Conservation (phyloP, 2,113 vertebrate genomes). For the Phylloscopus trochiloides region DNA sequence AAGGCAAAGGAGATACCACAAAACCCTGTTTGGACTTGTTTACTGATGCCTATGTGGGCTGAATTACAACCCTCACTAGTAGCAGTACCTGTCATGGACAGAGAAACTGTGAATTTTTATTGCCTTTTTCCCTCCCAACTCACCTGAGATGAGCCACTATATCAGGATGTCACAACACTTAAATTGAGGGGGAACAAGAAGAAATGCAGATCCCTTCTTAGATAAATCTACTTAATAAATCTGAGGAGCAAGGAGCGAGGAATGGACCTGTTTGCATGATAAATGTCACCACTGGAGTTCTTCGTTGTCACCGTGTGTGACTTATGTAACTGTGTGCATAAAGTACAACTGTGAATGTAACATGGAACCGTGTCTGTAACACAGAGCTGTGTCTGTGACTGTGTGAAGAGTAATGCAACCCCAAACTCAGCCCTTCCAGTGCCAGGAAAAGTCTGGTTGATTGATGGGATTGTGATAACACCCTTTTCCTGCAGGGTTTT, state of each 20-base stretch:
- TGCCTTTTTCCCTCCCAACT: neutral
- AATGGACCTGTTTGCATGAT: neutral
- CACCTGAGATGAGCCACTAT: neutral
- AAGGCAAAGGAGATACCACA: neutral
- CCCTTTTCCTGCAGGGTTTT: neutral
- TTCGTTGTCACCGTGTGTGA: neutral
- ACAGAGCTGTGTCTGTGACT: neutral
- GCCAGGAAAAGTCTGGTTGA: neutral
- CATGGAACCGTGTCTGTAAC: neutral
- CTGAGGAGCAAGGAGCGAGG: neutral
- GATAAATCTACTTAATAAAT: conserved; percentile 32
- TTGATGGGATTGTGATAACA: neutral
- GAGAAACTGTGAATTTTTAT: neutral
- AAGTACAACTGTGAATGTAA: neutral
- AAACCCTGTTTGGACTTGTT: neutral
- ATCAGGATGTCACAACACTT: neutral
- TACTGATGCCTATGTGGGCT: neutral
- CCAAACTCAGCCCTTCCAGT: neutral
- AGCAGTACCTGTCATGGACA: neutral
- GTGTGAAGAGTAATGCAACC: neutral
- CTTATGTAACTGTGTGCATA: neutral
- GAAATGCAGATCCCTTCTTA: neutral
- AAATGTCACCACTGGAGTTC: neutral
- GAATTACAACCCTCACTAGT: neutral
- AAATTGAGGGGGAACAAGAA: neutral